Evolutionary conservation across 2,113 vertebrate species (phyloP), one percentile per base, ranked within the genome.

Genomic region (Lepus timidus): DNA sequence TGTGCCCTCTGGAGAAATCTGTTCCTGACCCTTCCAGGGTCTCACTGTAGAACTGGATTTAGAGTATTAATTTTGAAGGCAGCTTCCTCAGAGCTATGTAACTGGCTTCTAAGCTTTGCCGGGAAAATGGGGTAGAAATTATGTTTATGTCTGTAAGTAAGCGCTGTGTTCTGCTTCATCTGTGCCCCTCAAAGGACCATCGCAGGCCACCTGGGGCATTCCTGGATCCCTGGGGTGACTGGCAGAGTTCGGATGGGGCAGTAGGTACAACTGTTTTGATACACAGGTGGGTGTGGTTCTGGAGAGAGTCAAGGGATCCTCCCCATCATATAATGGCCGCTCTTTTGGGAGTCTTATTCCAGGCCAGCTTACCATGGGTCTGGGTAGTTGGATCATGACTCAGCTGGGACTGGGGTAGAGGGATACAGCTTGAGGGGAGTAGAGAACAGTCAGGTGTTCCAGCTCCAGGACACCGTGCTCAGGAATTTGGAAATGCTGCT

Each of bases 401-500:
- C 12, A 68, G 29, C 22, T 67, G 82, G 79, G 49, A 55, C 52
- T 82, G 36, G 62, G 64, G 20, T 65, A 25, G 90, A n/a, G 33
- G 76, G 29, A 16, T 80, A 17, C 25, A 95, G n/a, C 52, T 75
- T 79, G 85, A 95, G 92, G 67, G 70, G 17, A 51, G 8, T 76
- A 61, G 71, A 49, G 78, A 61, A 58, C 27, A 76, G 93, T n/a
- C 83, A 19, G 16, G 1, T 65, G 51, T 88, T 83, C 80, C 68
- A 91, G 86, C 94, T 85, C 74, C 8, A 33, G 91, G 85, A 85
- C 95, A 62, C 39, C 65, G 91, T 95, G 97, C 97, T 98, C 97
- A 97, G 98, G 97, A 97, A 97, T 93, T 88, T 89, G 85, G 90
- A 95, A 91, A 93, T 39, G 96, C 95, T 94, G 94, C 88, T 97